Percentiles rank a stretch among this genome's conserved stretches.
phyloP scores from a whole-genome alignment of 1,140 invertebrate species.

The Lordiphosa stackelbergi region DNA sequence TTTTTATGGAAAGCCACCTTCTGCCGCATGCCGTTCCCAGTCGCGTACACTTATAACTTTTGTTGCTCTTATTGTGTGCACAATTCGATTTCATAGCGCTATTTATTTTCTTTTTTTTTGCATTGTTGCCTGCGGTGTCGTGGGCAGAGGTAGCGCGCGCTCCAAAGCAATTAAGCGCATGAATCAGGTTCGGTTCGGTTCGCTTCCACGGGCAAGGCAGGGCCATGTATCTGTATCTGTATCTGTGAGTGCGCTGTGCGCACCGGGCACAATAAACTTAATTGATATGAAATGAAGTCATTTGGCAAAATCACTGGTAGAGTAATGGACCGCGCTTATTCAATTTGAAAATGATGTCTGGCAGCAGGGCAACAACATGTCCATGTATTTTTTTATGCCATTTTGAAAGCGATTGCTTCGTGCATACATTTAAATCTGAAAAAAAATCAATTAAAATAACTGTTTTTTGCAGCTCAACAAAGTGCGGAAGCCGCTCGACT shows the following conservation, averaged over 20 bases:
- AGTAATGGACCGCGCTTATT: conserved; percentile 71
- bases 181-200: conserved; percentile 73
- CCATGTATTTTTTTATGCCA: conserved; percentile 33
- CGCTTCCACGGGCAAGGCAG: conserved; percentile 55
- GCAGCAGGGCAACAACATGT: conserved; percentile 22
- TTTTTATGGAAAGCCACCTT: conserved; percentile 56
- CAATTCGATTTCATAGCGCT: conserved; percentile 65
- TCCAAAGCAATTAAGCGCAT: conserved; percentile 75
- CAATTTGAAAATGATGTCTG: conserved; percentile 69
- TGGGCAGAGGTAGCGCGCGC: conserved; percentile 45
- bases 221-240: conserved; percentile 33
- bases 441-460: conserved; percentile 63
- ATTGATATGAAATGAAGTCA: conserved; percentile 77
- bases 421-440: conserved; percentile 7
- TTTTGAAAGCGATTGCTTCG: conserved; percentile 54
- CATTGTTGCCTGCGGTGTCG: conserved; percentile 4
- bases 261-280: conserved; percentile 71
- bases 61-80: conserved; percentile 61
- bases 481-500: conserved; percentile 52
- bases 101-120: conserved; percentile 31
- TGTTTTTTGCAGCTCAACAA: conserved; percentile 23
- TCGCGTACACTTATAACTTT: conserved; percentile 46
- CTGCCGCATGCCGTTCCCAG: conserved; percentile 24
- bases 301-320: conserved; percentile 75
- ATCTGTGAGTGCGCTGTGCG: conserved; percentile 31